Percentiles rank a stretch among this genome's conserved stretches.
Evolutionary conservation across 2,888 invertebrate species (phyloP).

Genomic region (Pegoplata infirma): DNA sequence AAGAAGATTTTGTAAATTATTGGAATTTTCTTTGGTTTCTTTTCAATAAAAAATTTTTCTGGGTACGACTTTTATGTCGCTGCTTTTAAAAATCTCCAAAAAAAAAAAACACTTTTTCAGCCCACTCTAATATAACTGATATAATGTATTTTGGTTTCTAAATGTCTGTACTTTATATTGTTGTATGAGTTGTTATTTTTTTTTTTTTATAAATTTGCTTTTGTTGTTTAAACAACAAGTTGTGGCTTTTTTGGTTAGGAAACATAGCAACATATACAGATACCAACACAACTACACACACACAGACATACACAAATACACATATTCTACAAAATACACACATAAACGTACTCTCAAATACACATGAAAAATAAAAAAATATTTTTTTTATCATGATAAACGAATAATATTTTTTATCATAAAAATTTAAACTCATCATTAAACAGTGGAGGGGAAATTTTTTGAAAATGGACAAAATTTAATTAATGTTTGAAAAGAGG

Average conservation of each 20-base stretch:
- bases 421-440: slow-evolving; percentile 39
- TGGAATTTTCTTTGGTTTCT: too few species aligned
- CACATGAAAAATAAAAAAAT: too few species aligned
- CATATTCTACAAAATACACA: not conserved
- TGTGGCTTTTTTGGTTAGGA: slow-evolving; percentile 36
- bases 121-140: too few species aligned
- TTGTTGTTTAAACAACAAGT: slow-evolving; percentile 58
- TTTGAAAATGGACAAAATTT: too few species aligned
- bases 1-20: too few species aligned
- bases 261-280: slow-evolving; percentile 18
- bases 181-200: slow-evolving; percentile 33
- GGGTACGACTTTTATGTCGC: too few species aligned
- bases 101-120: too few species aligned
- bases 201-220: slow-evolving; percentile 35
- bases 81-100: too few species aligned
- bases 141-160: slow-evolving; percentile 2
- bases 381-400: slow-evolving; percentile 29
- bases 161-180: not conserved
- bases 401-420: slow-evolving; percentile 11
- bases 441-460: slow-evolving; percentile 12
- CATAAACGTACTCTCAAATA: slow-evolving; percentile 17
- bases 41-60: too few species aligned
- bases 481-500: too few species aligned
- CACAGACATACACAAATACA: not conserved
- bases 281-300: not conserved